phyloP scores from a whole-genome alignment of 2,113 vertebrate genomes.

The Capreolus pygargus region DNA sequence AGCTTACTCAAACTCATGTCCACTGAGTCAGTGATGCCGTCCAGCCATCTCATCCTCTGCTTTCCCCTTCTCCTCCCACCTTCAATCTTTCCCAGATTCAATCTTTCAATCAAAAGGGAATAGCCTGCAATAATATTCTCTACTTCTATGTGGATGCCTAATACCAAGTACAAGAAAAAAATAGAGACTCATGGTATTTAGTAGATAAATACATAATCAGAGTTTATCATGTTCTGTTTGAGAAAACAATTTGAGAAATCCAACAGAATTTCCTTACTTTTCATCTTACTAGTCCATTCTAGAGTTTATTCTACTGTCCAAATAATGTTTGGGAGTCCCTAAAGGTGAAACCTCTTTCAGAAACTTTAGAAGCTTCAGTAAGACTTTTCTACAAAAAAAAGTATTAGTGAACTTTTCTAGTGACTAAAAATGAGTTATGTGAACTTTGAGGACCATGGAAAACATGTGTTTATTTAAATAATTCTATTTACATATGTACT shows the following conservation, averaged over 20 bases:
- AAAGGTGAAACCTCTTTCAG: background rate
- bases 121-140: background rate
- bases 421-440: background rate
- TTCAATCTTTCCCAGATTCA: background rate
- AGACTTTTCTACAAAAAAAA: background rate
- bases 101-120: background rate
- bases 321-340: background rate
- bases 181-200: background rate
- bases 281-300: background rate
- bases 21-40: background rate
- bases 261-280: background rate
- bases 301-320: background rate
- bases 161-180: background rate
- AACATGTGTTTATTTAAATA: background rate
- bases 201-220: background rate
- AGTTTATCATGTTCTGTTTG: background rate
- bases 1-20: background rate
- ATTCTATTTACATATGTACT: background rate
- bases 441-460: background rate
- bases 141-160: background rate
- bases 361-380: background rate
- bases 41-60: background rate
- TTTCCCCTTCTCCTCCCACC: background rate
- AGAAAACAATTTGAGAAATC: background rate
- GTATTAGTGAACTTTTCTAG: background rate